Evolutionary conservation across 2,113 vertebrate species (phyloP).

Genomic region (Bettongia penicillata): DNA sequence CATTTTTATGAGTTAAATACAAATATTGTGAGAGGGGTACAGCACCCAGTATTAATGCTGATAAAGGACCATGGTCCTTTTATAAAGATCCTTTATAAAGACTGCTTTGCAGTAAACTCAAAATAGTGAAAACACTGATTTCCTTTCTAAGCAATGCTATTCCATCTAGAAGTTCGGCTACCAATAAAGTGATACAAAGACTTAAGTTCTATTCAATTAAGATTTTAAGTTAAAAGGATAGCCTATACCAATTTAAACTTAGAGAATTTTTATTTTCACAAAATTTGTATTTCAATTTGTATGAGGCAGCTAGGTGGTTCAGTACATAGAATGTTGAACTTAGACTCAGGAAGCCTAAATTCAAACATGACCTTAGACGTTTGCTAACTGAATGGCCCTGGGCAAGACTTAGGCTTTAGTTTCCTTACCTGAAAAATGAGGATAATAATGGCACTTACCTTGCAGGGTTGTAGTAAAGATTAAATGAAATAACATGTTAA

Average conservation of each 20-base stretch:
- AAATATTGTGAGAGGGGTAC: constrained; percentile 24
- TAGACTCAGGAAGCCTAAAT: neutral
- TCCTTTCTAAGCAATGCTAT: constrained; percentile 38
- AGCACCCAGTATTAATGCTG: neutral
- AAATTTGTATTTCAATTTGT: neutral
- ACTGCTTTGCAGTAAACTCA: constrained; percentile 15
- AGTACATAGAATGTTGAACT: neutral
- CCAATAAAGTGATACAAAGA: neutral
- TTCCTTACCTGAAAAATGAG: neutral
- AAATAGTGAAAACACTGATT: constrained; percentile 43
- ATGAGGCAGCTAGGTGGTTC: neutral
- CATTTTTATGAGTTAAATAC: constrained; percentile 53
- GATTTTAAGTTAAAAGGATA: neutral
- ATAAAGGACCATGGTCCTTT: constrained; percentile 19
- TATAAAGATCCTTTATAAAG: constrained; percentile 14
- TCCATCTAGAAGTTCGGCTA: neutral
- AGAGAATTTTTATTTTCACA: neutral
- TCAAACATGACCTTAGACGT: neutral
- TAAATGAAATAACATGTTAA: neutral
- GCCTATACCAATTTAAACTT: neutral
- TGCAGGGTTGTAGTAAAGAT: neutral
- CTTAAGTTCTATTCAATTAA: neutral
- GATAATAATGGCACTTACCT: neutral
- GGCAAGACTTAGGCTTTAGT: neutral
- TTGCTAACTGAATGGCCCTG: neutral